Conservation (phyloP, 1,140 invertebrate species). For the Bombus balteatus region DNA sequence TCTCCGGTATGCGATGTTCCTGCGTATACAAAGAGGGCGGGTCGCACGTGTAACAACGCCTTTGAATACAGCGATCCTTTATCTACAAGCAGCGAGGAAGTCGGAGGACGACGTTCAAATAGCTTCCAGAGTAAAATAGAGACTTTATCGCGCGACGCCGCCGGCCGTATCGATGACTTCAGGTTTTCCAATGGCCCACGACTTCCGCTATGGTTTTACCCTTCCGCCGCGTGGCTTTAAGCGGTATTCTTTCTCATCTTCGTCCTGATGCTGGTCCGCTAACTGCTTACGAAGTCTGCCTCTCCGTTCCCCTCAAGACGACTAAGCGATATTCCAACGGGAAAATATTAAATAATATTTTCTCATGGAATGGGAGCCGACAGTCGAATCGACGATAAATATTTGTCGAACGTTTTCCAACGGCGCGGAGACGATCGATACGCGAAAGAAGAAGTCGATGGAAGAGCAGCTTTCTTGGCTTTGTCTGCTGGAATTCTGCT, state of each 20-base stretch:
- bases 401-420: slow-evolving; percentile 19
- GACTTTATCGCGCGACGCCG: slow-evolving; percentile 48
- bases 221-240: neutral
- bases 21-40: no score
- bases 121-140: neutral
- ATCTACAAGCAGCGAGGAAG: slow-evolving; percentile 48
- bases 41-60: slow-evolving; percentile 6
- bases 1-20: neutral
- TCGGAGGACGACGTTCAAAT: slow-evolving; percentile 40
- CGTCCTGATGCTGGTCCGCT: neutral
- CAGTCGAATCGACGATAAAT: slow-evolving; percentile 28
- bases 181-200: slow-evolving; percentile 34
- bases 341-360: slow-evolving; percentile 47
- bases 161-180: slow-evolving; percentile 56
- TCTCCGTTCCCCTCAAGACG: neutral
- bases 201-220: slow-evolving; percentile 20
- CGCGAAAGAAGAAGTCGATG: neutral
- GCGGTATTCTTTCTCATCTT: no score
- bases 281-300: no score
- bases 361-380: slow-evolving; percentile 9
- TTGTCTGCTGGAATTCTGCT: neutral
- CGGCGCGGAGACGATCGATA: neutral
- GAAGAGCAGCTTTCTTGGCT: neutral
- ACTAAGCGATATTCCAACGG: slow-evolving; percentile 24
- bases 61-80: slow-evolving; percentile 46